Conservation (phyloP, 2,113 vertebrate species). For the Tachycineta bicolor region DNA sequence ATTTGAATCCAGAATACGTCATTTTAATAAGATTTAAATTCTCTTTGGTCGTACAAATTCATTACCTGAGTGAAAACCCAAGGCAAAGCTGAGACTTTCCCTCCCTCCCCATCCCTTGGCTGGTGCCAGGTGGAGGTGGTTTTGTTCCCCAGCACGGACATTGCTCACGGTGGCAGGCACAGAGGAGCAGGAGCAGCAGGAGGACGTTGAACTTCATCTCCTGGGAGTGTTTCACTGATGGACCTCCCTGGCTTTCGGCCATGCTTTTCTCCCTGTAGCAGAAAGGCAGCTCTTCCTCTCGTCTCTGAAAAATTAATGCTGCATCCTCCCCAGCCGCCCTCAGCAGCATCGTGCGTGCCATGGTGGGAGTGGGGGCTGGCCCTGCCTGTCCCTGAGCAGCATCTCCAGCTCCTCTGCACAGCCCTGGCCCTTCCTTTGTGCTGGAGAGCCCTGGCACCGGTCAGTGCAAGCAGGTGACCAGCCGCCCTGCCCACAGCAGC, state of each 20-base stretch:
- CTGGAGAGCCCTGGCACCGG: neutral
- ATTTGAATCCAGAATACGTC: rapidly evolving
- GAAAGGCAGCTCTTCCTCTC: neutral
- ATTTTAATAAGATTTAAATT: neutral
- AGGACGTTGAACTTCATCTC: neutral
- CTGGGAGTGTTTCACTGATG: neutral
- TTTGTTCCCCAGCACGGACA: neutral
- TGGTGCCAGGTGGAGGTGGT: neutral
- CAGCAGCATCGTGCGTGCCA: neutral
- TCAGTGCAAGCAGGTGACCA: rapidly evolving
- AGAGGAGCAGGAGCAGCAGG: neutral
- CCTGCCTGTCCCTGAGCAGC: neutral
- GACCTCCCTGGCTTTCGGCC: neutral
- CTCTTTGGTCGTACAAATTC: neutral
- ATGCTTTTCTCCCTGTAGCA: neutral
- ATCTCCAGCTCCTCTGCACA: neutral
- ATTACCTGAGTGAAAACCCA: neutral
- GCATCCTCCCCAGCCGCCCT: neutral
- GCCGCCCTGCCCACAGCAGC: neutral
- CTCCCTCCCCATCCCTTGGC: neutral
- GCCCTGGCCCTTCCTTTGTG: rapidly evolving
- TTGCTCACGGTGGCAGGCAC: rapidly evolving
- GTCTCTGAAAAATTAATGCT: neutral
- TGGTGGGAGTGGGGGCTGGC: neutral
- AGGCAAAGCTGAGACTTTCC: neutral